Evolutionary conservation across 2,888 invertebrate species (phyloP), one percentile per base, ranked within the genome.

Genomic region (Notocelia uddmanniana): DNA sequence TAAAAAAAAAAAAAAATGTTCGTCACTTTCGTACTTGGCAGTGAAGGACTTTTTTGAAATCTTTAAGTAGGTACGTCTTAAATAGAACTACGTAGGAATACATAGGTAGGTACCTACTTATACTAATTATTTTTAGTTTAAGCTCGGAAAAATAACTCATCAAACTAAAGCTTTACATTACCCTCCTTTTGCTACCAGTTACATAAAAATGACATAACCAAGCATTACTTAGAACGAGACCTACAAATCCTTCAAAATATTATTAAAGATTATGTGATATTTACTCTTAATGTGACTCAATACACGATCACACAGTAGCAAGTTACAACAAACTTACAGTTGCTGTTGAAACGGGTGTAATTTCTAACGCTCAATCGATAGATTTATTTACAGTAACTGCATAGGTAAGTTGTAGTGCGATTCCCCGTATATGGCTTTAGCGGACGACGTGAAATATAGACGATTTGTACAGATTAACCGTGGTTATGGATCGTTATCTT

Each of bases 391-490:
- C 10, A 54, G 3, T 45, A 54, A 41, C 60, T 23, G 66, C 34
- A 52, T 9, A 34, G 0, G 9, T 60, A 54, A 60, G 8, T 71
- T 41, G 71, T 55, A 10, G 19, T 45, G 55, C 5, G 50, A 55
- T 67, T 37, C 15, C 23, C 72, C 72, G 9, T 54, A 72, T 72
- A 72, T 68, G 72, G 72, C 13, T 34, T 48, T 68, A 62, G 62
- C 67, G 18, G 48, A 37, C 45, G 54, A 72, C 60, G 67, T 72
- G 72, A 72, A 62, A 72, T 72, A 72, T 72, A 62, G 67, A 68
- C 72, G 72, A 72, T 72, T 72, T 72, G 72, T 72, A 55, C 66
- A 67, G 21, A 67, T 72, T 72, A 72, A 66, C 58, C 21, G 67
- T 45, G 45, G 18, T 64, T 67, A 72, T 72, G 45, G 71, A 72